Percentiles rank a stretch among this genome's conserved stretches.
These are phyloP conservation scores for Mareca strepera DNA, from an alignment of 2,797 vertebrate genomes.

Conservation along the genomic window DNA sequence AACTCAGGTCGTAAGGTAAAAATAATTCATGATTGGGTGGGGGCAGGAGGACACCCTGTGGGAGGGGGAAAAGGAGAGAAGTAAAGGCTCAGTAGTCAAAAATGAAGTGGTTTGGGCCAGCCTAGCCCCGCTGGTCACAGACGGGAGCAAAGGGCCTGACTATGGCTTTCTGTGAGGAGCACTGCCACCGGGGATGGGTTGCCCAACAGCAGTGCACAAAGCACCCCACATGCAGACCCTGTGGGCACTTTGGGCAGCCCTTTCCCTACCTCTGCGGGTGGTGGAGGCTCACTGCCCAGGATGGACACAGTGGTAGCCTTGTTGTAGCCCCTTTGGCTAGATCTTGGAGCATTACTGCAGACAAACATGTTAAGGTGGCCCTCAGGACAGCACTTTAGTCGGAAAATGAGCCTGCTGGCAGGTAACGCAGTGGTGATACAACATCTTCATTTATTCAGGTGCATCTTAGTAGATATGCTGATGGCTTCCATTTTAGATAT, in stretches of 20 bases:
- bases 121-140: neutral
- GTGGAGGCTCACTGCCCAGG: accelerated
- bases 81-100: neutral
- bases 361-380: neutral
- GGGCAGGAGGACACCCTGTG: too few species aligned
- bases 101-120: neutral
- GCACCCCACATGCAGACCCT: accelerated
- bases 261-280: neutral
- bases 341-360: neutral
- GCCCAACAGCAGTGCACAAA: neutral
- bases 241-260: neutral
- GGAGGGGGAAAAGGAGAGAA: neutral
- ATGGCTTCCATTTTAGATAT: neutral
- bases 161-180: neutral
- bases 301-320: accelerated
- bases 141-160: neutral
- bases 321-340: neutral
- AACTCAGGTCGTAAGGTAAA: neutral
- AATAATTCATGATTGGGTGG: neutral
- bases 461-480: neutral
- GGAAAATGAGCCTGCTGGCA: neutral
- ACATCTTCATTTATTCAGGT: neutral
- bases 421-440: neutral
- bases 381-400: neutral
- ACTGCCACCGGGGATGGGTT: neutral